These are phyloP conservation scores for Eremophila alpestris DNA, from an alignment of 2,797 vertebrate genomes.

Conservation along the genomic window DNA sequence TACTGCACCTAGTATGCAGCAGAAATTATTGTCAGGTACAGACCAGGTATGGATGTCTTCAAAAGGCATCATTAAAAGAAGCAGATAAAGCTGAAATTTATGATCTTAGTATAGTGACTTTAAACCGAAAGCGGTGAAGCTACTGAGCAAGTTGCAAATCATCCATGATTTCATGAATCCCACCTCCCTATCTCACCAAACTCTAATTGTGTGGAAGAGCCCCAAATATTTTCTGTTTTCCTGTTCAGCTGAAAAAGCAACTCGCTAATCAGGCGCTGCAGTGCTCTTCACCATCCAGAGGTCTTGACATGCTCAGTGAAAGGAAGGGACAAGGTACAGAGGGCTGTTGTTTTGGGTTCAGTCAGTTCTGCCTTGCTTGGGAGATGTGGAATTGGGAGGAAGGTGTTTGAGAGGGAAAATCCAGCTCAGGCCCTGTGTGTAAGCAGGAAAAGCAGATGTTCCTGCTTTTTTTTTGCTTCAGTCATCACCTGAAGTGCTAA, in stretches of 20 bases:
- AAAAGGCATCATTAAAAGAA: background rate
- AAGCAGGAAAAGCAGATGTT: background rate
- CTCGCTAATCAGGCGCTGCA: rapidly evolving
- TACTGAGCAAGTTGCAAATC: background rate
- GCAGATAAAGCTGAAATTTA: background rate
- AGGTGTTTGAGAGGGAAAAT: background rate
- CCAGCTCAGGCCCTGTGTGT: background rate
- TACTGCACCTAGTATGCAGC: background rate
- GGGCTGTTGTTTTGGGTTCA: background rate
- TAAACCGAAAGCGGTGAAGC: background rate
- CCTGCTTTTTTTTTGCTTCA: background rate
- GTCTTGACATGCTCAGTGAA: background rate
- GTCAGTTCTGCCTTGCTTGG: background rate
- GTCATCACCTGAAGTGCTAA: background rate
- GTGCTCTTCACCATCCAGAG: background rate
- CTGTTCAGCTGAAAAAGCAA: background rate
- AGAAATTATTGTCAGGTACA: background rate
- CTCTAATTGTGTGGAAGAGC: background rate
- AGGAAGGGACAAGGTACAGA: background rate
- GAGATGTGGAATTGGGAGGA: background rate
- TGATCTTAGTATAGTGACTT: background rate
- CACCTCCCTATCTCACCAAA: background rate
- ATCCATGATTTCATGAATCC: background rate
- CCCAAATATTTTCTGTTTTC: background rate
- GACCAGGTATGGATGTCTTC: background rate